Percentiles rank a stretch among this genome's conserved stretches.
These are phyloP conservation scores for Leucosticte australis DNA, from an alignment of 2,113 vertebrate genomes.

Conservation along the genomic window DNA sequence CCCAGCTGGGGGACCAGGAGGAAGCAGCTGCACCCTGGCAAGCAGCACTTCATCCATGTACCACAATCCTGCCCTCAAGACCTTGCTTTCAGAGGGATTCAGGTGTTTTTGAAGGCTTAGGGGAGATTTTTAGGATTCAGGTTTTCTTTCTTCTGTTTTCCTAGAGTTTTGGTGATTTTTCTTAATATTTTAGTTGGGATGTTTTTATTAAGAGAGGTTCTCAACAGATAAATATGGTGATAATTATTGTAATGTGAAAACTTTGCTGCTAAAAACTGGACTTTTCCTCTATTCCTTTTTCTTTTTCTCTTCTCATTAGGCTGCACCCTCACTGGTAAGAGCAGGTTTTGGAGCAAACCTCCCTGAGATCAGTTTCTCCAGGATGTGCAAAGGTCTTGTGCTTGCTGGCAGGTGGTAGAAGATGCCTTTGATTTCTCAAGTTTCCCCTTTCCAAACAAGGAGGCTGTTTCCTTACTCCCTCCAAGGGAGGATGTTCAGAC, in stretches of 20 bases:
- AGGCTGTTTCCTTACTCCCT: background rate
- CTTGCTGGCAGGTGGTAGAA: background rate
- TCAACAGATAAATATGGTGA: background rate
- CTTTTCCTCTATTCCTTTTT: background rate
- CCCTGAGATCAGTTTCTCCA: background rate
- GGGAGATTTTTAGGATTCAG: background rate
- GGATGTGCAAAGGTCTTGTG: background rate
- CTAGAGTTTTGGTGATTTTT: background rate
- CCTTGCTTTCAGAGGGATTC: background rate
- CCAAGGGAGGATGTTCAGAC: background rate
- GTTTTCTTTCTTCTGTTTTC: background rate
- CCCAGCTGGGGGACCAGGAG: background rate
- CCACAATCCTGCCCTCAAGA: background rate
- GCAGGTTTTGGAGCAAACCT: background rate
- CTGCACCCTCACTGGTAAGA: background rate
- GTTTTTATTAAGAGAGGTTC: background rate
- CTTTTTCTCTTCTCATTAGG: background rate
- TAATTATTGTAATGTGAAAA: background rate
- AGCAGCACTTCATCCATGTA: background rate
- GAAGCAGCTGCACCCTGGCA: background rate
- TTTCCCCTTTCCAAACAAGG: background rate
- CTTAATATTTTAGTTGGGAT: background rate
- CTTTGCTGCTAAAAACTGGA: background rate
- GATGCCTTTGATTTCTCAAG: background rate
- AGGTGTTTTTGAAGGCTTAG: background rate